Base-by-base conservation (phyloP, 2,888 invertebrate species). In the Taphrorychus bicolor region DNA sequence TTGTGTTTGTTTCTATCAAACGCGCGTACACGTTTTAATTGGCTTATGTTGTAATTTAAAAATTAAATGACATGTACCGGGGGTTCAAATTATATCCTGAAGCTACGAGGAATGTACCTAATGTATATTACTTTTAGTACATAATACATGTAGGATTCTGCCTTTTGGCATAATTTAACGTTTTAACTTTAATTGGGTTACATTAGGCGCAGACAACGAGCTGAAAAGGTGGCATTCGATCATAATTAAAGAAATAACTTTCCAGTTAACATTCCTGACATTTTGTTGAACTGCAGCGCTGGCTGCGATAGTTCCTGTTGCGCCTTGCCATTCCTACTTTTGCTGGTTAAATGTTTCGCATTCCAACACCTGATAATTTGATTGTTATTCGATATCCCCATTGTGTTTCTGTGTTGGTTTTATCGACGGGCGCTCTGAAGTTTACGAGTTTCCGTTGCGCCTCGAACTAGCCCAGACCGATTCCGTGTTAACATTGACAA, bases 1-100 rank as follows among this genome's bases (percentile, higher is more conserved):
- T 48, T 64, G 63, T 63, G 62, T 64, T 68, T 68, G 60, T 67
- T 62, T 62, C 60, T 60, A 66, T 65, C 59, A 59, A 59, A 59
- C 18, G 49, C 19, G 51, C 23, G 56, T 22, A 45, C 21, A 19
- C 21, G 49, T 49, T 59, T 22, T 59, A 59, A 59, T 59, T 59
- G 22, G 49, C 18, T 51, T 21, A 51, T 22, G n/a, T 51, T 21
- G 51, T 48, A 48, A 22, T 51, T 51, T 51, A 51, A 51, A 51
- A 51, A 51, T 51, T 51, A 51, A 51, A 51, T 9, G 51, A 14
- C 51, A 22, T 21, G 14, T 18, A 18, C 51, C 21, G 21, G n/a
- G 51, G 45, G 17, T 7, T 45, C 14, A 14, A 45, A 45, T 16
- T 45, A 17, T 16, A 45, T 45, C 45, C 45, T 17, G 45, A 11